Conservation (phyloP, 1,140 invertebrate genomes). For the Andrena cerasifolii region DNA sequence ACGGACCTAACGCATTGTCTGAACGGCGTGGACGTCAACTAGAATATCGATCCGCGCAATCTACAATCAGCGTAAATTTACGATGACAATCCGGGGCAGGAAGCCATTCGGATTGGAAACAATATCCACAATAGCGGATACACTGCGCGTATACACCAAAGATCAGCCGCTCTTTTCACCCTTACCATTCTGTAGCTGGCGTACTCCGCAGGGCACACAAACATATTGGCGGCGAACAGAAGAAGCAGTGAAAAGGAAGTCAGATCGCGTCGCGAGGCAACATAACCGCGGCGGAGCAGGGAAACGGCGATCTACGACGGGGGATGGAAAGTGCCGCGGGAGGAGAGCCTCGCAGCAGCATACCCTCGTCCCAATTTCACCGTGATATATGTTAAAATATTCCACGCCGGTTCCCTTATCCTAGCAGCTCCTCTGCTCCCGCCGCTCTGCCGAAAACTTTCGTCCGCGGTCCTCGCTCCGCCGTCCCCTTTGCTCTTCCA, state of each 20-base stretch:
- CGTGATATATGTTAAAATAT: constrained; percentile 74
- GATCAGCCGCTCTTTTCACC: too few species aligned
- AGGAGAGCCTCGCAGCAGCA: constrained; percentile 34
- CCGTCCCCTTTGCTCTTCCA: constrained; percentile 9
- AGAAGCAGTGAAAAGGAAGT: constrained; percentile 16
- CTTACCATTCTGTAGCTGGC: constrained; percentile 74
- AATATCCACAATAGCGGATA: too few species aligned
- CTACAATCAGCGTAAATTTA: neutral
- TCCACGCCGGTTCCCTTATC: constrained; percentile 60
- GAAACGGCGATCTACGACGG: constrained; percentile 43
- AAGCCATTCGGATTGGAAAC: too few species aligned
- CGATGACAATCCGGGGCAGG: too few species aligned
- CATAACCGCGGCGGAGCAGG: neutral
- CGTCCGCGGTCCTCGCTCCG: constrained; percentile 36
- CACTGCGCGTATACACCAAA: neutral
- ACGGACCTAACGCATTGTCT: neutral
- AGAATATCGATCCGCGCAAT: neutral
- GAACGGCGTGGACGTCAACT: neutral
- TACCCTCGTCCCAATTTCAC: constrained; percentile 68
- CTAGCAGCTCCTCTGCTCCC: constrained; percentile 5
- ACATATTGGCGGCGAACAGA: constrained; percentile 64
- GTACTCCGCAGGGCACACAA: constrained; percentile 70
- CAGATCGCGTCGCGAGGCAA: constrained; percentile 22
- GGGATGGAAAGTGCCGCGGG: constrained; percentile 33
- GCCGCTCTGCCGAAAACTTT: constrained; percentile 60